phyloP scores from a whole-genome alignment of 2,113 vertebrate genomes.

The Arenaria interpres region DNA sequence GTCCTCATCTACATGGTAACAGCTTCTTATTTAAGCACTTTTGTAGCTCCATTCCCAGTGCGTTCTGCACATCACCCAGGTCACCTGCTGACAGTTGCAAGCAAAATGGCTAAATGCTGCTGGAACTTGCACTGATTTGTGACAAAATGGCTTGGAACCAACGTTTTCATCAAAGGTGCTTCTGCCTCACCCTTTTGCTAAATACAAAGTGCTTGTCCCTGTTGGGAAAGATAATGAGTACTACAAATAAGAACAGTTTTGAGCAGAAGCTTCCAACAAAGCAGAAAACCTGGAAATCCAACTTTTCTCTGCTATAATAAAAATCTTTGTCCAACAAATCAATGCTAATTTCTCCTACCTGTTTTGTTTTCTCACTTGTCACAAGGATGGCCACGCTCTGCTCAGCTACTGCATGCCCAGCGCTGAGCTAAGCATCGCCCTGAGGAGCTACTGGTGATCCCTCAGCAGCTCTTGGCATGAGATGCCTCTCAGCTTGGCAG shows the following conservation, averaged over 20 bases:
- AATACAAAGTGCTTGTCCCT: neutral
- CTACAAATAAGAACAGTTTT: neutral
- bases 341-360: neutral
- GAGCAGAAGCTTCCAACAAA: neutral
- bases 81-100: neutral
- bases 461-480: neutral
- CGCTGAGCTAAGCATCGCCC: neutral
- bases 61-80: neutral
- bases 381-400: neutral
- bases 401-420: neutral
- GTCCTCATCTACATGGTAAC: neutral
- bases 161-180: constrained; percentile 3
- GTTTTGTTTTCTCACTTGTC: neutral
- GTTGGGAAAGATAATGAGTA: neutral
- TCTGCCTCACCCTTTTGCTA: constrained; percentile 24
- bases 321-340: neutral
- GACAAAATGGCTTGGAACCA: constrained; percentile 20
- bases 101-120: neutral
- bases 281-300: neutral
- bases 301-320: neutral
- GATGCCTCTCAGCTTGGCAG: neutral
- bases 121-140: neutral
- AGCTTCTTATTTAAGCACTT: neutral
- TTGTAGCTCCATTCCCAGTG: neutral
- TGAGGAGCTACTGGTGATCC: neutral